Conservation (phyloP, 2,888 invertebrate genomes). For the Philopedon plagiatum region DNA sequence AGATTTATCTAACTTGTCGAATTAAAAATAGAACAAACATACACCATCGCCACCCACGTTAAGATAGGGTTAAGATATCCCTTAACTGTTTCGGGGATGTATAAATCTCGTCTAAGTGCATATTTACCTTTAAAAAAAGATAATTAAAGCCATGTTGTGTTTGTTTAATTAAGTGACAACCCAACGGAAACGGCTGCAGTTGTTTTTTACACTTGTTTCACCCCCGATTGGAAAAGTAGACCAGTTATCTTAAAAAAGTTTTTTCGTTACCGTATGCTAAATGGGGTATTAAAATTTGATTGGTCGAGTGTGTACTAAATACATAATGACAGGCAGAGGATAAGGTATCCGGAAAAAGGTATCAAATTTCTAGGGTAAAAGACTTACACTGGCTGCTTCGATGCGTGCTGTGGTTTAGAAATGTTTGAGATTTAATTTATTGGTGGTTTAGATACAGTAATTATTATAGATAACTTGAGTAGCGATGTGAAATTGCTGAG, state of each 20-base stretch:
- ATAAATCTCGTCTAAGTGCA: constrained; percentile 53
- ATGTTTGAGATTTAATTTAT: constrained; percentile 37
- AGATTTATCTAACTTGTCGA: constrained; percentile 11
- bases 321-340: constrained; percentile 61
- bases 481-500: constrained; percentile 7
- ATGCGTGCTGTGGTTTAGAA: constrained; percentile 40
- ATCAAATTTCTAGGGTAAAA: constrained; percentile 56
- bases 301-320: constrained; percentile 57
- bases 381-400: constrained; percentile 29
- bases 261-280: constrained; percentile 11
- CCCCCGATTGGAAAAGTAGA: constrained; percentile 48
- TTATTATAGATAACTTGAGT: constrained; percentile 16
- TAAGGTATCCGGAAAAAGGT: constrained; percentile 60
- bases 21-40: constrained; percentile 26
- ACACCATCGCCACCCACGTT: constrained; percentile 26
- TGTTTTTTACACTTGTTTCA: constrained; percentile 59
- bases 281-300: constrained; percentile 41
- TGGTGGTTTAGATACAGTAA: constrained; percentile 31
- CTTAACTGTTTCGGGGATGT: constrained; percentile 21
- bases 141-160: constrained; percentile 57
- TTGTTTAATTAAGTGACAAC: constrained; percentile 55
- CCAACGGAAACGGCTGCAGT: constrained; percentile 59
- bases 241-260: constrained; percentile 26
- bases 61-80: constrained; percentile 27
- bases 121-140: constrained; percentile 53